These are phyloP conservation scores for Orthonevra nobilis DNA, from an alignment of 2,888 invertebrate genomes.

Conservation along the genomic window DNA sequence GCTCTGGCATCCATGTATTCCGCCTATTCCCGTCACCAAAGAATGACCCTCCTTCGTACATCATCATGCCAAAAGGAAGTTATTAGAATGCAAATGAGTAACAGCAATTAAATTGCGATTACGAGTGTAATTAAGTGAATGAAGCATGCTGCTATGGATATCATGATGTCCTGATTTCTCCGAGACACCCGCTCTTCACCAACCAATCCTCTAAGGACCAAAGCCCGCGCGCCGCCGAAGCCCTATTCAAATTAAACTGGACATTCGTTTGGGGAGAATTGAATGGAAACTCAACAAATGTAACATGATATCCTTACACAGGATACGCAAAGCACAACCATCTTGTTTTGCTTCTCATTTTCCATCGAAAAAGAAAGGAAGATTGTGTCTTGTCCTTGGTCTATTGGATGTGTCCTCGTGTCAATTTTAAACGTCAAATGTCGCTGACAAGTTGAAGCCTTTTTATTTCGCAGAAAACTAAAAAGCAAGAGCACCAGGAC, in stretches of 20 bases:
- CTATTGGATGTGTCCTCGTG: not conserved
- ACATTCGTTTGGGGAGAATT: not conserved
- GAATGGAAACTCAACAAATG: too few relatives aligned
- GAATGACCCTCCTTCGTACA: constrained; percentile 6
- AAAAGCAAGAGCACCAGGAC: not conserved
- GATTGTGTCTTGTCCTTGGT: not conserved
- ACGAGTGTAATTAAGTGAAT: constrained; percentile 63
- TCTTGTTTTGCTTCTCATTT: not conserved
- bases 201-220: not conserved
- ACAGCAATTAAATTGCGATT: constrained; percentile 67
- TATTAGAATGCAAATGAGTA: constrained; percentile 66
- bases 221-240: not conserved
- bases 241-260: not conserved
- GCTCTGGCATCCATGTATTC: not conserved
- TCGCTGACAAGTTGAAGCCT: constrained; percentile 24
- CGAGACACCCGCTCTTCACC: not conserved
- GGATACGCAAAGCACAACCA: not conserved
- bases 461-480: not conserved
- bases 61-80: constrained; percentile 48
- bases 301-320: constrained; percentile 1
- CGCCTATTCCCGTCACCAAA: not conserved
- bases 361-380: too few relatives aligned
- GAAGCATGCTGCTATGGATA: constrained; percentile 30
- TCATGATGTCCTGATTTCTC: constrained; percentile 46
- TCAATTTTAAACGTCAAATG: constrained; percentile 10